Base-by-base conservation (phyloP, 2,888 invertebrate genomes). In the Aleiodes leptofemur region DNA sequence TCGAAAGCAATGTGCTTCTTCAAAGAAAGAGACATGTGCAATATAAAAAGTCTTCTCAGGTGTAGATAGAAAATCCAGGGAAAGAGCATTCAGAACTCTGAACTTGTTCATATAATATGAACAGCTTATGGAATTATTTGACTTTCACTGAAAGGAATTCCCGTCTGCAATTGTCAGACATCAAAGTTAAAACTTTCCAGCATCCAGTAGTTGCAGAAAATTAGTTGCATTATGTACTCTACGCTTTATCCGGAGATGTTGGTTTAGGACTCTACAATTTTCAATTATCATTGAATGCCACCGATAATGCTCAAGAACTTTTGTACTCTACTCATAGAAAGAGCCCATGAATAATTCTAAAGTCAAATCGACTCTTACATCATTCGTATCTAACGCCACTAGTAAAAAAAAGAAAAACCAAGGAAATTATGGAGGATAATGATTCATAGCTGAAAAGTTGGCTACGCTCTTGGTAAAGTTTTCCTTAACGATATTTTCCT, bases 381-480 rank as follows among this genome's bases (percentile, higher is more conserved):
- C 73, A 72, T 55, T 69, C 23, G 53, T 50, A 64, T 34, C 59
- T 48, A 43, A 61, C 43, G 31, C 9, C n/a, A 31, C 50, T 16
- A 61, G 57, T 56, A 53, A 8, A 64, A 74, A 74, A 72, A 76
- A 64, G n/a, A n/a, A n/a, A n/a, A 50, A 50, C 55, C 48, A 23
- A 64, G 43, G 23, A 64, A 64, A 29, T 64, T 11, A 48, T 71
- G 73, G 66, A 55, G 76, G 61, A 73, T 77, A 73, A 77, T 79
- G 79, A 80, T 79, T 79, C 73, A 77, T 72, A n/a, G 23, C n/a
- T 43, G 8, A 53, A 77, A 80, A 80, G 76, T 79, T 77, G 74
- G 50, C 61, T 48, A 48, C 1, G 9, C 31, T 51, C 55, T 1
- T 16, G 16, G 29, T 23, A 64, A 72, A 72, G 34, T 64, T 72